Conservation (phyloP, 2,113 vertebrate genomes). For the Arenaria interpres region DNA sequence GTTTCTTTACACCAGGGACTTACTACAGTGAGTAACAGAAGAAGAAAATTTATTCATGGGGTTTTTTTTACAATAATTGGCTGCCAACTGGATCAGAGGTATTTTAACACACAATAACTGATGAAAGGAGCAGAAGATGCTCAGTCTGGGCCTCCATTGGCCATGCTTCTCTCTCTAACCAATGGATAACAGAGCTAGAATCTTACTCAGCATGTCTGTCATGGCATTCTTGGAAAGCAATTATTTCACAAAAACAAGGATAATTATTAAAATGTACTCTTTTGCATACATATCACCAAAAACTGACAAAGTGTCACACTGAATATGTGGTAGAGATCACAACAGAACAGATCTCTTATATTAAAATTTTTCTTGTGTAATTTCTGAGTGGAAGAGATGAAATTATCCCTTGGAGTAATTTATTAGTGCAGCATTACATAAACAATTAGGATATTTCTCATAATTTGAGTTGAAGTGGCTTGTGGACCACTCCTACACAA, state of each 20-base stretch:
- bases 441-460: background rate
- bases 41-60: conserved; percentile 24
- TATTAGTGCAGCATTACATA: background rate
- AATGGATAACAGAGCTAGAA: background rate
- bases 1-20: background rate
- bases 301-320: background rate
- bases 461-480: background rate
- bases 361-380: background rate
- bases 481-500: background rate
- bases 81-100: conserved; percentile 6
- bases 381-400: background rate
- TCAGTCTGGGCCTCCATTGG: background rate
- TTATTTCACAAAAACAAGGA: background rate
- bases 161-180: background rate
- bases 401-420: background rate
- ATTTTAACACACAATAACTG: conserved; percentile 29
- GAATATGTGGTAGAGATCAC: background rate
- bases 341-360: background rate
- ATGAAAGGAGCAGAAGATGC: background rate
- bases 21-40: background rate
- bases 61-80: conserved; percentile 19
- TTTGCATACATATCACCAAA: background rate
- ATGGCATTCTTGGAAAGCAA: background rate
- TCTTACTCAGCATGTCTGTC: background rate
- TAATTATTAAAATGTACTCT: background rate